Evolutionary conservation across 2,797 vertebrate genomes (phyloP), one percentile per base, ranked within the genome.

Genomic region (Scolopax bukidnonensis): DNA sequence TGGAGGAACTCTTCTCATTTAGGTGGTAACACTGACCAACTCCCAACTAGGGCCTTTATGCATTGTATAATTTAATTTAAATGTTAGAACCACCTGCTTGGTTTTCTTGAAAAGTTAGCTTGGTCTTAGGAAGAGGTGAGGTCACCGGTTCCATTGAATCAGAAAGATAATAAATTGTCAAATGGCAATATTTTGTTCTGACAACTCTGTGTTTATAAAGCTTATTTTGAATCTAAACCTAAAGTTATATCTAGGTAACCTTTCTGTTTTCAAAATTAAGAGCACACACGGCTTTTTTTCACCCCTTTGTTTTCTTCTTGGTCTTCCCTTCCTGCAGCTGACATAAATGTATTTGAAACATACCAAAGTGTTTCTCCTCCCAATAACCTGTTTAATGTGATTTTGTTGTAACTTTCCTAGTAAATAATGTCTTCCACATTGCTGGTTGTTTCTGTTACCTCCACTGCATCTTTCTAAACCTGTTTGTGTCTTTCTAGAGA

Each of bases 241-340:
- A 45, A 71, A 83, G 30, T 18, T 30, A 21, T 77, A 19, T 12
- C 45, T 21, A 23, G 21, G 21, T 47, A 23, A 20, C 20, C n/a
- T 59, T 65, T 54, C n/a, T 60, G 13, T 0, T 59, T 64, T 70
- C 70, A 25, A 43, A 77, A 59, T 28, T 21, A 25, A 20, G 38
- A 61, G 19, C 0, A 0, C 8, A 25, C 12, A 3, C 16, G 36
- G 27, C 1, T 81, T 16, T n/a, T 38, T 40, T 69, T 54, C 14
- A 41, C 20, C 4, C 4, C 4, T 78, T 69, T 64, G 14, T 78
- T 50, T 77, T 73, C 9, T 43, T 89, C 23, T 77, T 69, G 5
- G 48, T 81, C 24, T 5, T 84, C 74, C 27, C 21, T 59, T 57
- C 68, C 40, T 83, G n/a, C 28, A 75, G n/a, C 56, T 36, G 14